Evolutionary conservation across 2,113 vertebrate genomes (phyloP), one percentile per base, ranked within the genome.

Genomic region (Nanorana parkeri): DNA sequence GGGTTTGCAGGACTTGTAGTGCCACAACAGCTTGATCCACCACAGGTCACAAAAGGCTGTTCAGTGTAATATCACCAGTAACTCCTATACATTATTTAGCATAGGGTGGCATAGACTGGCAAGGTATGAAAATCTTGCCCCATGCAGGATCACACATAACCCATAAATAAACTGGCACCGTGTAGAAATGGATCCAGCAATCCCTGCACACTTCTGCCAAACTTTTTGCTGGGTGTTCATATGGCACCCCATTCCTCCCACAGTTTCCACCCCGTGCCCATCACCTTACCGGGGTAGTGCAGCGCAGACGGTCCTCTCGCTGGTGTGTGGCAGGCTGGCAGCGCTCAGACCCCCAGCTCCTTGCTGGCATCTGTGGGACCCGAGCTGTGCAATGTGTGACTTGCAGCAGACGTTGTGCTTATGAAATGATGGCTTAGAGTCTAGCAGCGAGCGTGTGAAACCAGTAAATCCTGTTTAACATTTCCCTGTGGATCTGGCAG

Each of bases 401-500:
- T 80, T 69, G 66, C 66, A 60, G 66, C 83, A 84, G 86, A 86
- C 84, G 87, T 88, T 83, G 85, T 80, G 88, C 83, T 80, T 85
- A 87, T 78, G 85, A 85, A 85, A 87, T 78, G 85, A 86, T 87
- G 84, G 86, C 82, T 84, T 83, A 61, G 81, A 76, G 88, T 85
- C 86, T 84, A 77, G 87, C 88, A 83, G 88, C 85, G 85, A 84
- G 88, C 86, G 86, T 61, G 89, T 73, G 86, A 79, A 87, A 85
- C 85, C 89, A 88, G 90, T 86, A 88, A 68, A 58, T 83, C 88
- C 90, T 76, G 89, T 84, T 83, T 86, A 88, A 86, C 89, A 88
- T 88, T 84, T 86, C 88, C 88, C 89, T 86, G 84, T 76, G 88
- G 86, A 79, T 87, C 83, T 84, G 84, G 83, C 80, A 81, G 87